Evolutionary conservation across 2,888 invertebrate species (phyloP), one percentile per base, ranked within the genome.

Genomic region (Philereme vetulata): DNA sequence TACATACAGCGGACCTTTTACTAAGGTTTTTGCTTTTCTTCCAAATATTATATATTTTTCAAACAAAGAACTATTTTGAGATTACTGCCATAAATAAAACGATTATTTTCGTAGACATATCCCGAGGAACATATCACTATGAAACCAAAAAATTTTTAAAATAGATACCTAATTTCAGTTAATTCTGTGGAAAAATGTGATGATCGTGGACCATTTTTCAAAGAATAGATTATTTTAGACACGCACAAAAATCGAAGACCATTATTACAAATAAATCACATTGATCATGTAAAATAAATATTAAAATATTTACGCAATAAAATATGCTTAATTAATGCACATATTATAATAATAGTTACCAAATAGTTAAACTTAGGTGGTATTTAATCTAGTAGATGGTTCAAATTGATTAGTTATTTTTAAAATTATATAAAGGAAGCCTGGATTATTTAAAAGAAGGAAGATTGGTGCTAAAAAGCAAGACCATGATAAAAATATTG

Each of bases 121-220:
- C 83, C 72, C 68, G 61, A 64, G 60, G 75, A 72, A 82, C 83
- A 84, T 84, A 84, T 84, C 83, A 79, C 67, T 53, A 49, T 51
- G 46, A 4, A 56, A 10, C 32, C 8, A 40, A 5, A 9, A 55
- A 56, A 34, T 11, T 51, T 40, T 35, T 10, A 45, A 34, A 35
- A 40, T 32, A 47, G 7, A 21, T 21, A 21, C 21, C 21, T 3
- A 10, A 44, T 21, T 5, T 44, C 4, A 5, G 8, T 50, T 40
- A 21, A 33, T 51, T 52, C 52, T 57, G 51, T 57, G 47, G 57
- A 43, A 35, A 47, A 33, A 32, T 32, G 5, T 4, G 40, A 51
- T 45, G 32, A 52, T 44, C 56, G 43, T 48, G 53, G 53, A 45
- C 49, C 59, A 53, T 34, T 48, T 43, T 47, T 51, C 33, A 51